Conservation (phyloP, 2,113 vertebrate species). For the Centropristis striata region DNA sequence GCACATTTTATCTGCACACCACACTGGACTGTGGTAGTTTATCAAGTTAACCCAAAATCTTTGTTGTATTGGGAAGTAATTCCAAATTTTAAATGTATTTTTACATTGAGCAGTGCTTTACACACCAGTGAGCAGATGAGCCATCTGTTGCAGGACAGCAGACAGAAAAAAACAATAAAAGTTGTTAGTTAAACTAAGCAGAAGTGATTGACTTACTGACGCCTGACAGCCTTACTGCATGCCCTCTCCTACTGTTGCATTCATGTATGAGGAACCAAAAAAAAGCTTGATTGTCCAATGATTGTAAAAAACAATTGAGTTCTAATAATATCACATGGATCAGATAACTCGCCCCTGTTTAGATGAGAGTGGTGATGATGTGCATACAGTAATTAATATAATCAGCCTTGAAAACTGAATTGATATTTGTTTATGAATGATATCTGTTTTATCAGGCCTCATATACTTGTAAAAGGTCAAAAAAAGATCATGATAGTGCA, state of each 20-base stretch:
- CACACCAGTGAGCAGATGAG: constrained; percentile 2
- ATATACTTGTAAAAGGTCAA: background rate
- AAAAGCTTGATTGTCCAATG: constrained; percentile 17
- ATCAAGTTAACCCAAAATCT: constrained; percentile 18
- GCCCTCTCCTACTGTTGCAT: constrained; percentile 9
- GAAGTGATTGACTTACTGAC: constrained; percentile 69
- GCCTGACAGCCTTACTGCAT: constrained; percentile 22
- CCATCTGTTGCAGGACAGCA: constrained; percentile 60
- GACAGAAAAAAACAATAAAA: constrained; percentile 58
- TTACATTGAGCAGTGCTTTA: constrained; percentile 22
- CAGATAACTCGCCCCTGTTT: background rate
- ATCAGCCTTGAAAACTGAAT: background rate
- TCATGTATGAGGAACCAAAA: constrained; percentile 21
- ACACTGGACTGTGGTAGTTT: background rate
- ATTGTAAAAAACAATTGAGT: constrained; percentile 6
- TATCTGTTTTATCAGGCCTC: constrained; percentile 12
- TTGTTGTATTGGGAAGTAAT: background rate
- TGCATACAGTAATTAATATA: background rate
- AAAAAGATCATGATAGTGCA: background rate
- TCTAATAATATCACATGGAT: background rate
- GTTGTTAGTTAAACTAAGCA: constrained; percentile 69
- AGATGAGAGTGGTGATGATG: background rate
- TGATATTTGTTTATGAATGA: constrained; percentile 1
- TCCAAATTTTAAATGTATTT: background rate
- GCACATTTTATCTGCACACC: background rate